A percentile compares a stretch with the other conserved stretches of the same genome.
phyloP scores from a whole-genome alignment of 2,113 vertebrate genomes.

The Zonotrichia leucophrys region DNA sequence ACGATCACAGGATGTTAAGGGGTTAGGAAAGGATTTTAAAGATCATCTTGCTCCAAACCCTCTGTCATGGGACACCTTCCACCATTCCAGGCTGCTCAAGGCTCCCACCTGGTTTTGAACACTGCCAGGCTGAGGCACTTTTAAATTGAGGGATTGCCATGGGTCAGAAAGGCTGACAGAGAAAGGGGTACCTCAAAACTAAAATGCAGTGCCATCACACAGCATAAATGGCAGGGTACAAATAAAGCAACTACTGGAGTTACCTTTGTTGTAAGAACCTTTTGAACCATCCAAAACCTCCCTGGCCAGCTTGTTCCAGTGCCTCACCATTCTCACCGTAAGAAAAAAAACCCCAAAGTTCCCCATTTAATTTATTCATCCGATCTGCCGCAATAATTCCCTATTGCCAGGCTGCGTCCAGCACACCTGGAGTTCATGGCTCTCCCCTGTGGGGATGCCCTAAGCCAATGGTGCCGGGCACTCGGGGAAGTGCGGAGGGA shows the following conservation, averaged over 20 bases:
- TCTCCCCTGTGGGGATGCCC: background rate
- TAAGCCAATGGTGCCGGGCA: no score
- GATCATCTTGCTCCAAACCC: rapidly evolving
- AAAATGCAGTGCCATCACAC: background rate
- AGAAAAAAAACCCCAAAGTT: background rate
- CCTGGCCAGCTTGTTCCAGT: background rate
- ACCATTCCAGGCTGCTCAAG: background rate
- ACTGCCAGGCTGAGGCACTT: background rate
- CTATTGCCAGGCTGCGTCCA: background rate
- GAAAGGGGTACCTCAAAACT: background rate
- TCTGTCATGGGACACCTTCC: background rate
- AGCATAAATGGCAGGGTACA: background rate
- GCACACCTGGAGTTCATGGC: background rate
- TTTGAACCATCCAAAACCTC: background rate
- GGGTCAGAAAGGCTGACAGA: background rate
- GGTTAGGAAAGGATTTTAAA: background rate
- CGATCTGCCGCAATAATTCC: background rate
- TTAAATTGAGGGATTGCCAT: background rate
- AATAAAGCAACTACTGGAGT: background rate
- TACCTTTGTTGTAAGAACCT: background rate
- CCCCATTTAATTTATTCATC: background rate
- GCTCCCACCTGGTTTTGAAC: background rate
- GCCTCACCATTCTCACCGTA: background rate
- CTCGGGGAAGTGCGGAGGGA: no score
- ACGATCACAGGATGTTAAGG: background rate